Base-by-base conservation (phyloP, 2,113 vertebrate species). In the Callithrix jacchus region DNA sequence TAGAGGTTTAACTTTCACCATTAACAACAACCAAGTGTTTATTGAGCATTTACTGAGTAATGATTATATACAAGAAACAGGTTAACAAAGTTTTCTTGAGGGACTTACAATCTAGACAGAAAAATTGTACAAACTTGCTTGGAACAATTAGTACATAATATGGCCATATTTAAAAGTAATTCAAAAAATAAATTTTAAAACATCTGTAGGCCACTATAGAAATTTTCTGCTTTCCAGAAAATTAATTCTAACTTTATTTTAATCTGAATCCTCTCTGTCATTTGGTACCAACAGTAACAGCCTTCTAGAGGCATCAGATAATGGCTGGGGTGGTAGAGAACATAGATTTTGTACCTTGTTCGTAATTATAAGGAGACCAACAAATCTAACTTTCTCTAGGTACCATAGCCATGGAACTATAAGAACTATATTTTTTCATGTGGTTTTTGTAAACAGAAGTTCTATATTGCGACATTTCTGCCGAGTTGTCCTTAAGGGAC, bases 211-310 rank as follows among this genome's bases (percentile, higher is more conserved):
- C 11, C 27, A 71, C 23, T 80, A 42, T 49, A 49, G 23, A 42
- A 58, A 68, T 3, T 8, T 52, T 58, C 30, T 88, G 35, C 83
- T 85, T 88, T 94, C 54, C 61, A 70, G 54, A 89, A 94, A 77
- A 89, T 35, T 4, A 76, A 30, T 54, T 54, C 7, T 77, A 23
- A 23, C 1, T 16, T 70, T 58, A 52, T 5, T 40, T 95, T 84
- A 86, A 42, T 58, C 16, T 87, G 12, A 77, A 64, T 1, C 8
- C 8, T 68, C 64, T 54, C 47, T 10, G 21, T 30, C 47, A 21
- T 25, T 32, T 27, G 11, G 0, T 71, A 52, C 21, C 83, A 93
- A 49, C 0, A 85, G 30, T 76, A 70, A 3, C 27, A 73, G 23
- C n/a, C 32, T 97, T 74, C 0, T 16, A 30, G 14, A 54, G 6